A percentile compares a stretch with the other conserved stretches of the same genome.
These are phyloP conservation scores for Aphaenogaster ashmeadi DNA, from an alignment of 1,140 invertebrate genomes.

Conservation along the genomic window DNA sequence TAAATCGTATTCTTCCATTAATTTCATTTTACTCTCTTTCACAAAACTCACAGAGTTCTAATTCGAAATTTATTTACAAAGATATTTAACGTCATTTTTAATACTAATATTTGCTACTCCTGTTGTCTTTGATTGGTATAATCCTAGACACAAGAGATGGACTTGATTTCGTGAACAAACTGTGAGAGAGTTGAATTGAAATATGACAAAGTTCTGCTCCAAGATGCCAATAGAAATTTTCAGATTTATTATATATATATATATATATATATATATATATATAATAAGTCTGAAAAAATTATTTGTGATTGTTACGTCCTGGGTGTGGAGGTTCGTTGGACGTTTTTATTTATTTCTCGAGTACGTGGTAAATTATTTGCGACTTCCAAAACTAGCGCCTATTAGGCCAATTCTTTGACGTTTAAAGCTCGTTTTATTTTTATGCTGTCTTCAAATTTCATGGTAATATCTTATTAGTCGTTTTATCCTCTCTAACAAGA, in stretches of 20 bases:
- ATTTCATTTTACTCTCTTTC: conserved; percentile 45
- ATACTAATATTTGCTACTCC: conserved; percentile 39
- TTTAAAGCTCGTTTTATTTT: conserved; percentile 32
- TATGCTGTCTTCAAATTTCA: background rate
- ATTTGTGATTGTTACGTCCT: background rate
- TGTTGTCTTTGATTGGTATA: conserved; percentile 12
- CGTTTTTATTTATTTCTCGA: background rate
- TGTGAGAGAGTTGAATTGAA: conserved; percentile 7
- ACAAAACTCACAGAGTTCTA: conserved; percentile 45
- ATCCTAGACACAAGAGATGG: conserved; percentile 22
- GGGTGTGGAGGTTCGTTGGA: no score
- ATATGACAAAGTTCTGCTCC: background rate
- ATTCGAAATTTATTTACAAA: conserved; percentile 59
- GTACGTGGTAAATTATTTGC: conserved; percentile 16
- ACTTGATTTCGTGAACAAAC: conserved; percentile 19
- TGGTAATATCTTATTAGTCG: background rate
- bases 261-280: conserved; percentile 11
- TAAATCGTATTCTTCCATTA: conserved; percentile 5
- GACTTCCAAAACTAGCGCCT: background rate
- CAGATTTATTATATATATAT: background rate
- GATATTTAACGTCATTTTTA: conserved; percentile 44
- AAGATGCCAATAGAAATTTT: conserved; percentile 31
- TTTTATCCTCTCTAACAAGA: background rate
- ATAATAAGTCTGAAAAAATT: conserved; percentile 22
- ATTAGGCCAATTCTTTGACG: conserved; percentile 34